Conservation (phyloP, 2,888 invertebrate genomes). For the Drosophila sordidula region DNA sequence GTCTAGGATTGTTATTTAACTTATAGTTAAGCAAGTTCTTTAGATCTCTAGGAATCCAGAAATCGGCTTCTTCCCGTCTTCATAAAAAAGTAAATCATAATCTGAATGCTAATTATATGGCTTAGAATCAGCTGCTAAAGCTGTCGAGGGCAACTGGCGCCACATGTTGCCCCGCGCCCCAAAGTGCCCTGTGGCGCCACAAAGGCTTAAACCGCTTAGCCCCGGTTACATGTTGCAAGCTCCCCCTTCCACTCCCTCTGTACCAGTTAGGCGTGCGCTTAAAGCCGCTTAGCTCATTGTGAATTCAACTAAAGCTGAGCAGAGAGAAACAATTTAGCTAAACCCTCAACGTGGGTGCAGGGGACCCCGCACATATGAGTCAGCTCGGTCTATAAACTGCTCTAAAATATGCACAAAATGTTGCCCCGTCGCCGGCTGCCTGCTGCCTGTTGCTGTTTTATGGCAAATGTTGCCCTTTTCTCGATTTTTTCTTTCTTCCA, state of each 20-base stretch:
- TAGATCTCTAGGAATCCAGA: no score
- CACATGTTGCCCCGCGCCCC: constrained; percentile 26
- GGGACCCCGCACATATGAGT: constrained; percentile 27
- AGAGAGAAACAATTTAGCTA: constrained; percentile 62
- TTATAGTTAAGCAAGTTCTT: no score
- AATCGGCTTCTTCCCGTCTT: no score
- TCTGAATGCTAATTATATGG: constrained; percentile 40
- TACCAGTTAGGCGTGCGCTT: constrained; percentile 42
- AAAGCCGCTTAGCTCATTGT: constrained; percentile 73
- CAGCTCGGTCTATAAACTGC: constrained; percentile 48
- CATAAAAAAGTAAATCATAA: constrained; percentile 1
- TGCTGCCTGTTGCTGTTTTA: constrained; percentile 66
- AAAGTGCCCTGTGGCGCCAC: constrained; percentile 31
- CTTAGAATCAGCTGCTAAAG: constrained; percentile 14
- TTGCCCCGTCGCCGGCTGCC: constrained; percentile 25
- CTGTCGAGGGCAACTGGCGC: constrained; percentile 13
- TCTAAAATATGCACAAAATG: constrained; percentile 57
- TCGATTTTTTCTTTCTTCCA: constrained; percentile 13
- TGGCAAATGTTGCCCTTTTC: constrained; percentile 52
- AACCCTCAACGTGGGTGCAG: constrained; percentile 10
- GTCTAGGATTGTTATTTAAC: no score
- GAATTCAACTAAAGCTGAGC: constrained; percentile 62
- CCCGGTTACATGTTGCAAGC: constrained; percentile 12
- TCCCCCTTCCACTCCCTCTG: not conserved
- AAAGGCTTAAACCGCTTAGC: constrained; percentile 49